Evolutionary conservation across 1,140 invertebrate genomes (phyloP).

Genomic region (Pollicipes pollicipes): DNA sequence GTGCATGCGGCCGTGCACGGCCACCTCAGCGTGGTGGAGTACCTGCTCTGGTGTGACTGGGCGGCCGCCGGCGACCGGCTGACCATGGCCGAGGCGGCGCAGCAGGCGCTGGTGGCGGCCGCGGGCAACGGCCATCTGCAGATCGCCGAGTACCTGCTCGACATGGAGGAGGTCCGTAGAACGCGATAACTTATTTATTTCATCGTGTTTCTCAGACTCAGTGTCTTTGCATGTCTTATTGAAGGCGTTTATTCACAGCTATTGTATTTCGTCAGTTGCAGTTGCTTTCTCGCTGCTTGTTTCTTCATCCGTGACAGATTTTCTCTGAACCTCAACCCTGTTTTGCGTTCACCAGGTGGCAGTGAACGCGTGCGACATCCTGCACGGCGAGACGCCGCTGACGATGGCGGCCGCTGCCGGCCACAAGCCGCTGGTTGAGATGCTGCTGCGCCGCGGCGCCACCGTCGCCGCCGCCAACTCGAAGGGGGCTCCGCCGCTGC

Average conservation of each 20-base stretch:
- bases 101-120: conserved; percentile 74
- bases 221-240: too few species aligned
- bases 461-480: conserved; percentile 48
- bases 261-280: too few species aligned
- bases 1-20: conserved; percentile 83
- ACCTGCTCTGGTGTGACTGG: conserved; percentile 68
- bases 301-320: too few species aligned
- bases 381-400: conserved; percentile 68
- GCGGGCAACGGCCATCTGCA: conserved; percentile 61
- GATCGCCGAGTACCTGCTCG: conserved; percentile 74
- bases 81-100: conserved; percentile 33
- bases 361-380: background rate
- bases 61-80: conserved; percentile 31
- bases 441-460: conserved; percentile 62
- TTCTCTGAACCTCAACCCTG: too few species aligned
- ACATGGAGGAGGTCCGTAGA: conserved; percentile 42
- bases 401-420: conserved; percentile 70
- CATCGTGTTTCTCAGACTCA: too few species aligned
- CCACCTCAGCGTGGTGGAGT: conserved; percentile 65
- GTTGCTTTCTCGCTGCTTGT: too few species aligned
- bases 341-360: background rate
- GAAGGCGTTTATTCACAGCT: too few species aligned
- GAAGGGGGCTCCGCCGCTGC: conserved; percentile 53
- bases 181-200: too few species aligned
- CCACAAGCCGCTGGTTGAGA: conserved; percentile 50